Conservation (phyloP, 2,888 invertebrate species). For the Melanostoma mellinum region DNA sequence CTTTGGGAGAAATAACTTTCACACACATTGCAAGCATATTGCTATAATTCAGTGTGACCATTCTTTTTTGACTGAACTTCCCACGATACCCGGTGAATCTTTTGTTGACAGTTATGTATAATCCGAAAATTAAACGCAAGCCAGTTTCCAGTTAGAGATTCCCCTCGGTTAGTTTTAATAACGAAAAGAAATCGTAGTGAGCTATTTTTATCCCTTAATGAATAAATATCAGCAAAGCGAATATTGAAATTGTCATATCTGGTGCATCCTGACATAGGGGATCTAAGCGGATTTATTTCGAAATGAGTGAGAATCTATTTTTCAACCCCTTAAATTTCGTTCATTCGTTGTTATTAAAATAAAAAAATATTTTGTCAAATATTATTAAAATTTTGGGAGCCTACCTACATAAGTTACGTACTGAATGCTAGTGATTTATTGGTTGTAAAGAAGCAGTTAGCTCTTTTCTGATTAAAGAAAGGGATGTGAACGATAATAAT, state of each 20-base stretch:
- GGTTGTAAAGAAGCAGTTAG: conserved; percentile 21
- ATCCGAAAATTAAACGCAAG: conserved; percentile 70
- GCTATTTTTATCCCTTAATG: conserved; percentile 33
- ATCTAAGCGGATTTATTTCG: conserved; percentile 59
- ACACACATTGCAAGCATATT: neutral
- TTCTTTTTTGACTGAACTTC: conserved; percentile 31
- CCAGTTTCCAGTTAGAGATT: conserved; percentile 27
- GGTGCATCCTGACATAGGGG: conserved; percentile 53
- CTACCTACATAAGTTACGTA: too few species aligned
- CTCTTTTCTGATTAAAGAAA: conserved; percentile 23
- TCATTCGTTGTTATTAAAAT: conserved; percentile 3
- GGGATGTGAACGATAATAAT: conserved; percentile 2
- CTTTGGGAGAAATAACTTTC: neutral
- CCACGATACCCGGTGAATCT: conserved; percentile 49
- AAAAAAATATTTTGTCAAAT: conserved; percentile 22
- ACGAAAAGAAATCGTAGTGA: conserved; percentile 21
- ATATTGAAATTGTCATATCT: conserved; percentile 61
- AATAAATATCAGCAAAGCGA: conserved; percentile 26
- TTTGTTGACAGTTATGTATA: conserved; percentile 5
- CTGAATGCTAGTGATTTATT: conserved; percentile 12
- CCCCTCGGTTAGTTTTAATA: conserved; percentile 16
- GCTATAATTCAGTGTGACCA: conserved; percentile 35
- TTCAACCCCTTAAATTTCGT: conserved; percentile 35
- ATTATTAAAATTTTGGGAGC: neutral
- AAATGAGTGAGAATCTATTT: conserved; percentile 18